Conservation (phyloP, 2,888 invertebrate species). For the Miltochrista miniata region DNA sequence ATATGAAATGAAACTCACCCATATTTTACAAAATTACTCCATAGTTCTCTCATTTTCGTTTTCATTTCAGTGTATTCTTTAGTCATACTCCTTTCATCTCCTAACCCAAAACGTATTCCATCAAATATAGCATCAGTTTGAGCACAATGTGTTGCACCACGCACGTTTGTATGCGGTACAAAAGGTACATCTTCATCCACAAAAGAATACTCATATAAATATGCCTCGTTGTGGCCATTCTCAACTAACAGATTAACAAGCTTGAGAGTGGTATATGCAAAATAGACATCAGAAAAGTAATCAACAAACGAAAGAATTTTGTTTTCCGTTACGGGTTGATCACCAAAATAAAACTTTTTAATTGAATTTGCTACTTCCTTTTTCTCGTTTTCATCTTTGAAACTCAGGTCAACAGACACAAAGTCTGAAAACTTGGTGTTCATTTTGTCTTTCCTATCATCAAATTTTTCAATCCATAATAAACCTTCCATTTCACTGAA, state of each 20-base stretch:
- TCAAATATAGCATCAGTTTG: slow-evolving; percentile 37
- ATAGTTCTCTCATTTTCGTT: slow-evolving; percentile 29
- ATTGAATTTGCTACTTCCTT: slow-evolving; percentile 35
- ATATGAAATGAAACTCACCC: slow-evolving; percentile 36
- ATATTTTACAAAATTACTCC: slow-evolving; percentile 39
- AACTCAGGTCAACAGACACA: slow-evolving; percentile 48
- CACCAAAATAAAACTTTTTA: slow-evolving; percentile 52
- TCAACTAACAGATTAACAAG: slow-evolving; percentile 35
- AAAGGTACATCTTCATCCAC: slow-evolving; percentile 31
- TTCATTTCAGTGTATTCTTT: slow-evolving; percentile 33
- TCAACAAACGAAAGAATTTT: slow-evolving; percentile 30
- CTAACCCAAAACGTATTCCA: slow-evolving; percentile 7
- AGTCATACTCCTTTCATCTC: slow-evolving; percentile 17
- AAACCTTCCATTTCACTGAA: slow-evolving; percentile 50
- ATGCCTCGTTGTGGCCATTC: slow-evolving; percentile 41
- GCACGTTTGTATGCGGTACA: slow-evolving; percentile 34
- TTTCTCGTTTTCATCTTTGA: slow-evolving; percentile 39
- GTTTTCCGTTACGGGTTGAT: slow-evolving; percentile 24
- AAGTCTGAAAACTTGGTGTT: slow-evolving; percentile 48
- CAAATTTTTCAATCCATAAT: slow-evolving; percentile 25
- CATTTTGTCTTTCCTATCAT: slow-evolving; percentile 40
- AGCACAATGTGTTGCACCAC: slow-evolving; percentile 47
- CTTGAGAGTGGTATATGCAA: slow-evolving; percentile 45
- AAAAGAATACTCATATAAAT: slow-evolving; percentile 52
- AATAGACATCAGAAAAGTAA: slow-evolving; percentile 59